Percentiles rank a stretch among this genome's conserved stretches.
Evolutionary conservation across 2,888 invertebrate species (phyloP).

Genomic region (Lathronympha strigana): DNA sequence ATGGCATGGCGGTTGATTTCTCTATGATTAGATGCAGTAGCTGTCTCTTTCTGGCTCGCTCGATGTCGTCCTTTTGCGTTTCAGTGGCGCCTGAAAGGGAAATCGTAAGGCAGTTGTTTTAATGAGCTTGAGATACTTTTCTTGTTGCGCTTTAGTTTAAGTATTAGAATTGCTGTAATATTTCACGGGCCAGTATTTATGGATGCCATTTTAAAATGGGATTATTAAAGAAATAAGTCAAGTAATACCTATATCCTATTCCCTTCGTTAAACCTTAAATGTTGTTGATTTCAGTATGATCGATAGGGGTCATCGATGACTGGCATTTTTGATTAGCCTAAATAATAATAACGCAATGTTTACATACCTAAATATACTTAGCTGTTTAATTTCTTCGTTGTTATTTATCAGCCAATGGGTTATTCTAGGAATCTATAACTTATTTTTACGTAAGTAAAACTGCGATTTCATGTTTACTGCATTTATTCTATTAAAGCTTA

Average conservation of each 20-base stretch:
- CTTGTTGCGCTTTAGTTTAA: not conserved
- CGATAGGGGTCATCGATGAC: no score
- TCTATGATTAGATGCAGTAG: conserved; percentile 47
- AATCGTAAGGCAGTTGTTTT: not conserved
- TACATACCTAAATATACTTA: no score
- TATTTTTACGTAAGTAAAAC: conserved; percentile 8
- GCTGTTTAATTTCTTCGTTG: no score
- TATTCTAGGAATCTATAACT: no score
- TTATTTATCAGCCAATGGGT: no score
- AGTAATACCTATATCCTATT: no score
- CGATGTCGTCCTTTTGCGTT: conserved; percentile 9
- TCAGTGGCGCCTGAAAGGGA: conserved; percentile 11
- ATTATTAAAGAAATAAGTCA: no score
- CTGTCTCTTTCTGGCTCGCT: conserved; percentile 39
- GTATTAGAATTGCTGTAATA: not conserved
- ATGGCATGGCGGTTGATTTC: conserved; percentile 49
- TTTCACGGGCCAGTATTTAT: not conserved
- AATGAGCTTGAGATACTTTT: not conserved
- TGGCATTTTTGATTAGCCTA: no score
- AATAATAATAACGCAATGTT: no score
- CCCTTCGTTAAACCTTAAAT: no score
- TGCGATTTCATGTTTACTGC: not conserved
- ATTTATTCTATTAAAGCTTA: conserved; percentile 15
- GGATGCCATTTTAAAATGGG: no score
- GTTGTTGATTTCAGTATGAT: no score